A percentile compares a stretch with the other conserved stretches of the same genome.
These are phyloP conservation scores for Mylabris phalerata DNA, from an alignment of 1,140 invertebrate genomes.

Conservation along the genomic window DNA sequence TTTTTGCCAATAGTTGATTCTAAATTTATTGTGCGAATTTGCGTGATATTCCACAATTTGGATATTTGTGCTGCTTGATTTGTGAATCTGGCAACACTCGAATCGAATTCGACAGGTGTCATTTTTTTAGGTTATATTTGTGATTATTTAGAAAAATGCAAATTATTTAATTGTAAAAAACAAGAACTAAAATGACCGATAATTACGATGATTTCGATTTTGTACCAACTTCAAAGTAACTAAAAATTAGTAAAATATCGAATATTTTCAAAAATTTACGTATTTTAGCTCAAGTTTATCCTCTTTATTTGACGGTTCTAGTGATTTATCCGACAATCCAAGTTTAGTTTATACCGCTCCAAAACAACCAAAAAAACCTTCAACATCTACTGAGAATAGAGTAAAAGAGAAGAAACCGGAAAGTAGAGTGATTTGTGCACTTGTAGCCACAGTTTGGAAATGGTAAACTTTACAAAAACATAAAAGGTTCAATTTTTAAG, in stretches of 20 bases:
- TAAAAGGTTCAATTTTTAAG: neutral
- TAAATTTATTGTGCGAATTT: too few species aligned
- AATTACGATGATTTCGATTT: conserved; percentile 21
- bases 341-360: conserved; percentile 29
- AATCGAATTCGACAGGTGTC: too few species aligned
- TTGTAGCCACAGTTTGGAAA: conserved; percentile 26
- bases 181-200: conserved; percentile 12
- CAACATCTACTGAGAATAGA: neutral
- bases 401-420: conserved; percentile 7
- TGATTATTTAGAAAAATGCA: neutral
- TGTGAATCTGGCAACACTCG: too few species aligned
- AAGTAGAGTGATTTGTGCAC: conserved; percentile 17
- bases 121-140: too few species aligned
- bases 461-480: conserved; percentile 10
- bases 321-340: neutral
- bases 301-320: conserved; percentile 20
- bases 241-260: neutral
- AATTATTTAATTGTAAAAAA: neutral
- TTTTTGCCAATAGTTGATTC: too few species aligned
- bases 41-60: too few species aligned
- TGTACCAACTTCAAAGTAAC: conserved; percentile 13
- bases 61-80: too few species aligned
- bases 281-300: conserved; percentile 27
- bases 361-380: conserved; percentile 23
- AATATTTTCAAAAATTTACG: conserved; percentile 1